These are phyloP conservation scores for Steatornis caripensis DNA, from an alignment of 2,113 vertebrate species.

Conservation along the genomic window DNA sequence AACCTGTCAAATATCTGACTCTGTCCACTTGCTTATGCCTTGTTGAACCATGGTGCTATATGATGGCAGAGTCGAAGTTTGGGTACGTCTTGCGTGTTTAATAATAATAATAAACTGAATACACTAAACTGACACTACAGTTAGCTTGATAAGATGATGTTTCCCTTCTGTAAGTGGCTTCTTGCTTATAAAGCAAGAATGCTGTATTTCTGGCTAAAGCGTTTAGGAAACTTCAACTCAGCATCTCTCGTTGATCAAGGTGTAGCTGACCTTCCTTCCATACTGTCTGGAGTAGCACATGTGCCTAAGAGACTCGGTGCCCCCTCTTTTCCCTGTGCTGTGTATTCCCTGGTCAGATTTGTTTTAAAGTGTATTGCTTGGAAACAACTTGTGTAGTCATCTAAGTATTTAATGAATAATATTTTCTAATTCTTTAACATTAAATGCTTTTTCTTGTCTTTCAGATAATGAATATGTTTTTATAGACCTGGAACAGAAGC, in stretches of 20 bases:
- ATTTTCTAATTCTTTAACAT: not conserved
- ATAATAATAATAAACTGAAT: not conserved
- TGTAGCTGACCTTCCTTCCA: not conserved
- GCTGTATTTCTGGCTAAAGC: not conserved
- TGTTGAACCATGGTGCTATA: not conserved
- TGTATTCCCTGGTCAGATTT: not conserved
- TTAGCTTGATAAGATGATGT: not conserved
- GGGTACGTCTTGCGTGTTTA: not conserved
- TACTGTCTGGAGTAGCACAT: not conserved
- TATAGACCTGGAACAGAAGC: slow-evolving; percentile 87
- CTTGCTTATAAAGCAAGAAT: not conserved
- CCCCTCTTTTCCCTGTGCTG: not conserved
- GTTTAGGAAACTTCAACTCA: not conserved
- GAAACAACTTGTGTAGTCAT: not conserved
- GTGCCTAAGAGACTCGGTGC: not conserved
- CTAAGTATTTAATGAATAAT: not conserved
- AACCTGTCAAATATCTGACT: not conserved
- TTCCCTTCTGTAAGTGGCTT: not conserved
- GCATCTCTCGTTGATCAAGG: not conserved
- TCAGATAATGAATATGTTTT: slow-evolving; percentile 88
- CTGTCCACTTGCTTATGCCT: not conserved
- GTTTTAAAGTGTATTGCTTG: not conserved
- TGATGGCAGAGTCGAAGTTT: not conserved
- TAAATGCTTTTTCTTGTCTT: not conserved
- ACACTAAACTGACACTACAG: not conserved